These are phyloP conservation scores for Chionis minor DNA, from an alignment of 2,113 vertebrate species.

Conservation along the genomic window DNA sequence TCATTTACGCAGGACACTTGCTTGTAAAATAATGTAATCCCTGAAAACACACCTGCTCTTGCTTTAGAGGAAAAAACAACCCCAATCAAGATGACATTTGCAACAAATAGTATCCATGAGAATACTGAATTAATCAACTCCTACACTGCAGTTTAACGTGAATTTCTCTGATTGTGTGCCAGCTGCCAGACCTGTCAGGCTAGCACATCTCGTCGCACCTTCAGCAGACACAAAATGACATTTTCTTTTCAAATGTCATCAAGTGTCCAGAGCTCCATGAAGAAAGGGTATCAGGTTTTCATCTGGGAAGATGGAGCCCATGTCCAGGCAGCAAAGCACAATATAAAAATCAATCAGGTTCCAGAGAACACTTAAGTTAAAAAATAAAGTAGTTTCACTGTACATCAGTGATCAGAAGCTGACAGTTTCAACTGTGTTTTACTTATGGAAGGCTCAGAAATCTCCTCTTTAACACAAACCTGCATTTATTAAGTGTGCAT, in stretches of 20 bases:
- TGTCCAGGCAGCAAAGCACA: not conserved
- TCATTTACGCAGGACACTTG: not conserved
- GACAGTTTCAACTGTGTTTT: not conserved
- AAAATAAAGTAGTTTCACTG: not conserved
- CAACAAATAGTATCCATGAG: not conserved
- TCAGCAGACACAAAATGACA: not conserved
- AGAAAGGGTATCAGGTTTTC: not conserved
- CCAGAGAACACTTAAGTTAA: not conserved
- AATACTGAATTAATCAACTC: not conserved
- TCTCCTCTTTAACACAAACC: not conserved
- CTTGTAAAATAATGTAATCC: not conserved
- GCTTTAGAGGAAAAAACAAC: not conserved
- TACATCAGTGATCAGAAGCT: not conserved
- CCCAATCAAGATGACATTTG: not conserved
- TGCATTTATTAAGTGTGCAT: not conserved
- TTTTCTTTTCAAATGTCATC: not conserved
- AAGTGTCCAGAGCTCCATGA: not conserved
- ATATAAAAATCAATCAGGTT: not conserved
- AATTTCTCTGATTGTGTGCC: not conserved
- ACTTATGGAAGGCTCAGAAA: not conserved
- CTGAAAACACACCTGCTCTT: not conserved
- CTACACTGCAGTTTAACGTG: accelerated
- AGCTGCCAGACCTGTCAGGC: not conserved
- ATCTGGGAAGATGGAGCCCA: not conserved
- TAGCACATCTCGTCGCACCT: not conserved